A percentile compares a stretch with the other conserved stretches of the same genome.
phyloP scores from a whole-genome alignment of 2,113 vertebrate genomes.

The Genyomyrus donnyi region DNA sequence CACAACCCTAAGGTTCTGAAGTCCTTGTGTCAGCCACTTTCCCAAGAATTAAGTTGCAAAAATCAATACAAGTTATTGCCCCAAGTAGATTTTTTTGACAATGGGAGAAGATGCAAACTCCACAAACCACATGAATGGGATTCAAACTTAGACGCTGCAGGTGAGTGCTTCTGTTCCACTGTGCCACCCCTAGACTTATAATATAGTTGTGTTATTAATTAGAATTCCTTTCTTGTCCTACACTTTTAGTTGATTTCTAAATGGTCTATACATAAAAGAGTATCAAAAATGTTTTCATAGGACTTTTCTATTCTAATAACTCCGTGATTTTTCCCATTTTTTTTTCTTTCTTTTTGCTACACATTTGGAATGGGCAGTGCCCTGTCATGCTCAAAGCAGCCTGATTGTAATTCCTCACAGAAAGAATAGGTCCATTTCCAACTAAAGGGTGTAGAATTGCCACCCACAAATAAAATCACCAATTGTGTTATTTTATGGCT shows the following conservation, averaged over 20 bases:
- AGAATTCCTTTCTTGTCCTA: neutral
- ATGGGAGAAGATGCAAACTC: neutral
- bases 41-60: neutral
- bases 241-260: neutral
- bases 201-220: neutral
- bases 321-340: neutral
- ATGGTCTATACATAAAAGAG: neutral
- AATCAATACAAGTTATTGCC: neutral
- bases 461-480: slow-evolving; percentile 32
- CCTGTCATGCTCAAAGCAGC: slow-evolving; percentile 15
- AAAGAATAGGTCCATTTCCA: slow-evolving; percentile 41
- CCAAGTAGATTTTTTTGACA: neutral
- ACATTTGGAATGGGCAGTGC: slow-evolving; percentile 1
- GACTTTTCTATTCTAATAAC: slow-evolving; percentile 14
- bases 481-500: slow-evolving; percentile 31
- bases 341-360: slow-evolving; percentile 10
- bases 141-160: neutral
- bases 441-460: slow-evolving; percentile 34
- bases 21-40: neutral
- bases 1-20: neutral
- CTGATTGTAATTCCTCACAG: slow-evolving; percentile 31
- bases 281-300: neutral
- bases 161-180: neutral
- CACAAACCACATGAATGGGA: neutral
- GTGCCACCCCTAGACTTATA: neutral